Base-by-base conservation (phyloP, 2,888 invertebrate genomes). In the Thysanoteuthis rhombus region DNA sequence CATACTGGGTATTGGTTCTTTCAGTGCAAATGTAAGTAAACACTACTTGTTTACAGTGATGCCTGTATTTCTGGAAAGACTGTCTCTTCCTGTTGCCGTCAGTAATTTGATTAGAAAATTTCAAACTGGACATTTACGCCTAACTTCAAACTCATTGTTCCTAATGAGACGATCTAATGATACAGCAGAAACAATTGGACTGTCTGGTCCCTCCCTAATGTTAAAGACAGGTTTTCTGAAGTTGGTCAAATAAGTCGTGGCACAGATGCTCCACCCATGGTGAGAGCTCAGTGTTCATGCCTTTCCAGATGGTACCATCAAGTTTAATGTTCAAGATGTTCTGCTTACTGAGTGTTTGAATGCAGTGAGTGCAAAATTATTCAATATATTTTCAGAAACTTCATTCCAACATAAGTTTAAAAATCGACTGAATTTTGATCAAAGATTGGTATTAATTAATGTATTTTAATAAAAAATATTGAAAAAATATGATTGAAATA, bases 171-270 rank as follows among this genome's bases (percentile, higher is more conserved):
- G 16, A 32, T 32, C 19, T 75, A 75, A 75, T 75, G 75, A 75
- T 75, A 75, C n/a, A n/a, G 8, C 1, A 75, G 75, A 75, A 75
- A 75, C n/a, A 12, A 75, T 75, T 32, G 32, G 8, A 75, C 75
- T 75, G 75, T 75, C 75, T 75, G 75, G 75, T 75, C n/a, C 75
- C 75, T 75, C 75, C 75, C 75, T 75, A n/a, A 75, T 75, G 75
- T 75, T 75, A 75, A 75, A 75, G 75, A n/a, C 75, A 75, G 75
- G 75, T n/a, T 75, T 75, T 75, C n/a, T 75, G n/a, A 75, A 75
- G n/a, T 75, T 75, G 75, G 75, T 75, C 75, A 75, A 75, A 32
- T n/a, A n/a, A 75, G n/a, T 75, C n/a, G 75, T n/a, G 75, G n/a
- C 75, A 75, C 32, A 75, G 75, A 75, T n/a, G n/a, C 16, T n/a